These are phyloP conservation scores for Jacana jacana DNA, from an alignment of 2,113 vertebrate species.

Conservation along the genomic window DNA sequence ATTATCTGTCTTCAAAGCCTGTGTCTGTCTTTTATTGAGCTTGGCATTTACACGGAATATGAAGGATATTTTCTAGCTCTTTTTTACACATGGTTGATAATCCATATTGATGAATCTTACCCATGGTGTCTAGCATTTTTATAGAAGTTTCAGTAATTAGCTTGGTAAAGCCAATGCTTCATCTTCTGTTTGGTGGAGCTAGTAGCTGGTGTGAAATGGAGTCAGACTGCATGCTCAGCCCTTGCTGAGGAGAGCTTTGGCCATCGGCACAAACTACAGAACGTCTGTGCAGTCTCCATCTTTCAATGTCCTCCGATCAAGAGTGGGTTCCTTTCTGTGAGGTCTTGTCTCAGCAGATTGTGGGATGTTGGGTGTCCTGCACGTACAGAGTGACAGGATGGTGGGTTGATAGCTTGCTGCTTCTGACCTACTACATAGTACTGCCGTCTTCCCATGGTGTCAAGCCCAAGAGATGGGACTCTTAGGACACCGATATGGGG, in stretches of 20 bases:
- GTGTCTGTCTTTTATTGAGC: not conserved
- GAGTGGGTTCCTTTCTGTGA: not conserved
- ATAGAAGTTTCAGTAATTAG: not conserved
- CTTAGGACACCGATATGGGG: not conserved
- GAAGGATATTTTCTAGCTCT: not conserved
- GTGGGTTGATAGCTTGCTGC: not conserved
- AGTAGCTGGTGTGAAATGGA: not conserved
- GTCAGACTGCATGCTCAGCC: not conserved
- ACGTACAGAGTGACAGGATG: fast-evolving
- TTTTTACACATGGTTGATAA: not conserved
- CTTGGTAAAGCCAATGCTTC: not conserved
- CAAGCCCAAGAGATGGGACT: not conserved
- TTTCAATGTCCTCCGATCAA: not conserved
- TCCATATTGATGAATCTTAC: not conserved
- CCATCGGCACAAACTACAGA: not conserved
- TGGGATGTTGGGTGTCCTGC: not conserved
- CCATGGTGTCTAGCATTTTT: not conserved
- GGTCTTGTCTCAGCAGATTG: not conserved
- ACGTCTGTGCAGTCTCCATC: not conserved
- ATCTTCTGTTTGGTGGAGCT: not conserved
- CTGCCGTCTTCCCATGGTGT: not conserved
- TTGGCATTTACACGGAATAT: not conserved
- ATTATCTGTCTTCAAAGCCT: not conserved
- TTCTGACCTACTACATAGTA: not conserved
- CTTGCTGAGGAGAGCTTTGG: not conserved